Evolutionary conservation across 2,797 vertebrate genomes (phyloP).

Genomic region (Tragopan temminckii): DNA sequence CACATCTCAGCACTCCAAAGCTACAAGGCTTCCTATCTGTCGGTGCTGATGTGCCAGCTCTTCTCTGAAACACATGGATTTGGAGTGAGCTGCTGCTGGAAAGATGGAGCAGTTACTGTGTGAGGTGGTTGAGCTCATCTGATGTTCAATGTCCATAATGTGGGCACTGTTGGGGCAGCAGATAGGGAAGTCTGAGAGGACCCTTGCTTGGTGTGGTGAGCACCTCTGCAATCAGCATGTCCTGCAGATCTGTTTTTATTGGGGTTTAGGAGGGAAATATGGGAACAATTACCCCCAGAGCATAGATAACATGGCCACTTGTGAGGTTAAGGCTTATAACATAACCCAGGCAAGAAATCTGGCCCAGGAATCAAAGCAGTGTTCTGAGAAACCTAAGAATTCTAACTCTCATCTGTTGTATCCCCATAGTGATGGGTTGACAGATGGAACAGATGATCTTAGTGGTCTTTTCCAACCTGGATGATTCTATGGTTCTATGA

Average conservation of each 20-base stretch:
- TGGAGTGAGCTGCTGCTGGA: not conserved
- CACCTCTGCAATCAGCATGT: not conserved
- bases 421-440: too few relatives aligned
- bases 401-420: not conserved
- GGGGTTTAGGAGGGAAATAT: not conserved
- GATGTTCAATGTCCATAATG: accelerated
- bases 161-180: accelerated
- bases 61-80: not conserved
- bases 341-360: not conserved
- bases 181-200: not conserved
- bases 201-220: not conserved
- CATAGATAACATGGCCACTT: not conserved
- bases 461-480: too few relatives aligned
- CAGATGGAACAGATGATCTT: too few relatives aligned
- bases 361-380: not conserved
- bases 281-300: accelerated
- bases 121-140: not conserved
- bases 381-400: accelerated
- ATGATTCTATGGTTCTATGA: too few relatives aligned
- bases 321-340: not conserved
- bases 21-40: not conserved
- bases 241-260: not conserved
- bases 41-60: not conserved
- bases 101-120: not conserved
- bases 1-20: not conserved